These are phyloP conservation scores for Pseudopodoces humilis DNA, from an alignment of 2,113 vertebrate genomes.

Conservation along the genomic window DNA sequence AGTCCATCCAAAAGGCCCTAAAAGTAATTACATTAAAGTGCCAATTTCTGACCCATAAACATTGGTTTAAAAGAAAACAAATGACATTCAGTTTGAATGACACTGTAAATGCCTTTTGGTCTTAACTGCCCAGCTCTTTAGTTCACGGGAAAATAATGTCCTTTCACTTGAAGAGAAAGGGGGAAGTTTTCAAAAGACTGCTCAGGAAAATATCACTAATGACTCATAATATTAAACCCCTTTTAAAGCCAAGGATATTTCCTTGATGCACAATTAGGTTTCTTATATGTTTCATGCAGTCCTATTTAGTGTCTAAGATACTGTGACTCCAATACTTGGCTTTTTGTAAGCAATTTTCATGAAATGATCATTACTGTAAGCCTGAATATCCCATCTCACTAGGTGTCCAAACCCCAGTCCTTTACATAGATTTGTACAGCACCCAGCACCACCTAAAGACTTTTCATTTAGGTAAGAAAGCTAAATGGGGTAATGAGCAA, in stretches of 20 bases:
- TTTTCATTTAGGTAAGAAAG: neutral
- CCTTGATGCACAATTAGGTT: neutral
- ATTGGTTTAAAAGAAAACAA: neutral
- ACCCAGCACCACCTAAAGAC: neutral
- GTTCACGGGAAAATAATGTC: neutral
- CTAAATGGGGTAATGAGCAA: neutral
- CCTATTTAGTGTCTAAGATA: neutral
- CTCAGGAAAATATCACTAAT: conserved; percentile 27
- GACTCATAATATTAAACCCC: conserved; percentile 4
- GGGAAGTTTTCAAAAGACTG: conserved; percentile 5
- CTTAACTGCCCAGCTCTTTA: neutral
- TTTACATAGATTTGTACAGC: neutral
- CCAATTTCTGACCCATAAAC: neutral
- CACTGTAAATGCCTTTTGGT: neutral
- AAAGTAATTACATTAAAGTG: neutral
- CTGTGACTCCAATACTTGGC: neutral
- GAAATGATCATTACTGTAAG: neutral
- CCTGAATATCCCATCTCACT: neutral
- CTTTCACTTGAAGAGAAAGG: conserved; percentile 9
- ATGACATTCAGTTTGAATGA: neutral
- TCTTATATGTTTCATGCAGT: neutral
- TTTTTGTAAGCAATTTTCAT: neutral
- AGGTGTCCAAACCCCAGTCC: too few species aligned
- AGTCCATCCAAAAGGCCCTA: neutral
- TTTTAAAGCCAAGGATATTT: conserved; percentile 10